Evolutionary conservation across 1,140 invertebrate species (phyloP), one percentile per base, ranked within the genome.

Genomic region (Chironomus tepperi): DNA sequence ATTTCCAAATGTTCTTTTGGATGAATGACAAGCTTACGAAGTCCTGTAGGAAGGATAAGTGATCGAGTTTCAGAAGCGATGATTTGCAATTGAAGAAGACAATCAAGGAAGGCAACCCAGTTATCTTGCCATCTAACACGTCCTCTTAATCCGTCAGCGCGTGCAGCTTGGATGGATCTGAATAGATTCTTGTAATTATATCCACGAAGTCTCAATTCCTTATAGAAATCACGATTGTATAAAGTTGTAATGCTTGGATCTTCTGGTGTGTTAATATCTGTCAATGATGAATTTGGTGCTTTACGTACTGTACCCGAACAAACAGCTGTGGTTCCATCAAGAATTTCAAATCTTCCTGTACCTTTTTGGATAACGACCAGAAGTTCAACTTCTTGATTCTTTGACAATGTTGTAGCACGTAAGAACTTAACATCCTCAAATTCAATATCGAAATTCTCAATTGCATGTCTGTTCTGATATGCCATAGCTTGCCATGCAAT

Each of bases 81-180:
- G 21, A 93, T 85, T 75, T 88, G 85, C 76, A 92, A 86, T 79
- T 94, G 92, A 34, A 94, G 80, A 86, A 94, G 88, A 12, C 88
- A 91, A 76, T 94, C 92, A 81, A 94, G 84, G 79, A 92, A 93
- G 0, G 90, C 84, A 2, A 91, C 85, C 90, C 90, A 94, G 77
- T 92, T 91, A 74, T 86, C 75, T 8, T 80, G 81, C 92, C 92
- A 94, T 42, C 72, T 57, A 1, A 88, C 81, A 8, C 77, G 78
- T n/a, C 83, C 86, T 15, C 77, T 79, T 0, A 75, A 77, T 24
- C 83, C 85, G 75, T 79, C 79, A 12, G 76, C 79, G 81, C 85
- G 42, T 57, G 47, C 47, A 77, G 47, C 10, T 15, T 73, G 7
- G 16, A 74, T 72, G 12, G 24, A 64, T 21, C 74, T 64, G 15